Base-by-base conservation (phyloP, 2,797 vertebrate genomes). In the Philypnodon macrostomus region DNA sequence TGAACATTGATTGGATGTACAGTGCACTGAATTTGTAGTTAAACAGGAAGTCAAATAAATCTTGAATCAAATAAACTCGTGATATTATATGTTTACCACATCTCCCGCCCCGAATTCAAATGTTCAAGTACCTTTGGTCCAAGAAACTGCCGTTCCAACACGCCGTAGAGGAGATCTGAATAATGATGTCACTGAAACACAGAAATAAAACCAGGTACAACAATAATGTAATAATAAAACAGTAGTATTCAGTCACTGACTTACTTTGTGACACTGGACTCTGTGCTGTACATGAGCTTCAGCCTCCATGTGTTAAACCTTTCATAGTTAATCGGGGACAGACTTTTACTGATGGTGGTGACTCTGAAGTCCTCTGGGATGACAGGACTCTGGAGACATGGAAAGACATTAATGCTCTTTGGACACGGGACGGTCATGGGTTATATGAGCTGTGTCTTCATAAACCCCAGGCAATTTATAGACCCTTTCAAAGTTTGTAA, bases 91-190 rank as follows among this genome's bases (percentile, higher is more conserved):
- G n/a, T n/a, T n/a, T n/a, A n/a, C n/a, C n/a, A n/a, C n/a, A n/a
- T n/a, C n/a, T n/a, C n/a, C n/a, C n/a, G n/a, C n/a, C n/a, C n/a
- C n/a, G n/a, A n/a, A n/a, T n/a, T n/a, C n/a, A 37, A 13, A 31
- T 32, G 45, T 19, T 40, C 12, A 16, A 77, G 83, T 84, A 98
- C 96, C 93, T 96, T 84, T 95, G 92, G 80, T 98, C 95, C 85
- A 98, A 85, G 83, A 98, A 98, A 81, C 96, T 98, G 85, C 90
- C 96, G 53, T 98, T 98, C 95, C 95, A 98, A 84, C 96, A 98
- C 26, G 95, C 95, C 42, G 94, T 88, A 0, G 96, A 98, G 32
- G 96, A 97, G 31, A 98, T 74, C 33, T 95, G 94, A 79, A 95
- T 90, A 38, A 95, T 88, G 59, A 97, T 90, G 64, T 93, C 89